Evolutionary conservation across 1,140 invertebrate genomes (phyloP), one percentile per base, ranked within the genome.

Genomic region (Pygmarrhopalites habei): DNA sequence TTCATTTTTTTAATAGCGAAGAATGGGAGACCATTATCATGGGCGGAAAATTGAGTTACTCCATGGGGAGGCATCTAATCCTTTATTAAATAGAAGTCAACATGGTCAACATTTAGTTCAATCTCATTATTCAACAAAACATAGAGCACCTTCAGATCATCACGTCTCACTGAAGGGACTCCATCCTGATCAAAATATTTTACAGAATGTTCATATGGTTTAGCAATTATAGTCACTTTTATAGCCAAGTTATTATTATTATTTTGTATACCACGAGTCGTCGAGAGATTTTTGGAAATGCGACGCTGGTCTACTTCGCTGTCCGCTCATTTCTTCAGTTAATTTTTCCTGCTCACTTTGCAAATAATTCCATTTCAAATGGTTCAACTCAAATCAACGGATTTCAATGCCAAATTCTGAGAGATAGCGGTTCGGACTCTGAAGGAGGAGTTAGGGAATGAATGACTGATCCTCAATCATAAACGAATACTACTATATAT

Each of bases 201-300:
- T 67, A 47, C 69, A 71, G 52, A 71, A 71, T 51, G 69, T 71
- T 55, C 69, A 71, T 53, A 71, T 71, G 69, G 69, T 71, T 43
- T 71, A 71, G 61, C 55, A 29, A 7, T 23, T 52, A 52, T 25
- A 25, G 7, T 52, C 28, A 26, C 10, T 52, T 26, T 10, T 52
- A 52, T 52, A 7, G 28, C 10, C 28, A 30, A n/a, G n/a, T 28
- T 52, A 47, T 47, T 19, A n/a, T 47, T 47, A 47, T 19, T 47
- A 19, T n/a, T 47, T 4, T 35, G 15, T 35, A 35, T 15, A 35
- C 5, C 15, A 35, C 15, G 15, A 15, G 32, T 35, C 5, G 32
- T 15, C 15, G 15, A 35, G 32, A 35, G 15, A 35, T 15, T 35
- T 35, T 35, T 7, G 32, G 32, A 35, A 35, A 15, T 7, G 5